Percentiles rank a stretch among this genome's conserved stretches.
Conservation (phyloP, 2,797 vertebrate species). For the Prionace glauca region DNA sequence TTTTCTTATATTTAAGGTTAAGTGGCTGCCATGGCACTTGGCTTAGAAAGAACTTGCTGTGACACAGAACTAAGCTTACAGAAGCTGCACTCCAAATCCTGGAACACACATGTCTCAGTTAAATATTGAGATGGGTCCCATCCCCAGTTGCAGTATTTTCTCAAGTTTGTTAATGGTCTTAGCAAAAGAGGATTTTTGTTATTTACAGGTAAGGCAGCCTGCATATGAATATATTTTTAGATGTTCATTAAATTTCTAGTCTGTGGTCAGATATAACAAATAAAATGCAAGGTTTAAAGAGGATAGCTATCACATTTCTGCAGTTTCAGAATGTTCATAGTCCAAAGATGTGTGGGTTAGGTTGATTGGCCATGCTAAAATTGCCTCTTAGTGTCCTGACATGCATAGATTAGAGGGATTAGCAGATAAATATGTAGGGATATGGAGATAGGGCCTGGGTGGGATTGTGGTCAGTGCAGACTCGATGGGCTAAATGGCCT, state of each 20-base stretch:
- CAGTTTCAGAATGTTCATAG: neutral
- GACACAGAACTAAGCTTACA: neutral
- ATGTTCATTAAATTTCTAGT: neutral
- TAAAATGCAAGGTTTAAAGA: neutral
- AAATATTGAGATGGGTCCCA: neutral
- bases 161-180: neutral
- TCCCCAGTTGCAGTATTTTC: neutral
- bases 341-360: no score
- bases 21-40: neutral
- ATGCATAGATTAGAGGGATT: no score
- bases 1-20: neutral
- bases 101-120: neutral
- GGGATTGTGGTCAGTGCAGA: no score
- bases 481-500: no score
- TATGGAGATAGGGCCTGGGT: no score
- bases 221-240: neutral
- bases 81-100: neutral
- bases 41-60: neutral
- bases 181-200: neutral
- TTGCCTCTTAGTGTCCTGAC: no score
- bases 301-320: neutral
- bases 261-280: neutral
- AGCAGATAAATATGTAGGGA: no score
- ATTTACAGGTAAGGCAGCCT: neutral
- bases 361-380: no score